These are phyloP conservation scores for Serranus cabrilla DNA, from an alignment of 2,797 vertebrate species.

Conservation along the genomic window DNA sequence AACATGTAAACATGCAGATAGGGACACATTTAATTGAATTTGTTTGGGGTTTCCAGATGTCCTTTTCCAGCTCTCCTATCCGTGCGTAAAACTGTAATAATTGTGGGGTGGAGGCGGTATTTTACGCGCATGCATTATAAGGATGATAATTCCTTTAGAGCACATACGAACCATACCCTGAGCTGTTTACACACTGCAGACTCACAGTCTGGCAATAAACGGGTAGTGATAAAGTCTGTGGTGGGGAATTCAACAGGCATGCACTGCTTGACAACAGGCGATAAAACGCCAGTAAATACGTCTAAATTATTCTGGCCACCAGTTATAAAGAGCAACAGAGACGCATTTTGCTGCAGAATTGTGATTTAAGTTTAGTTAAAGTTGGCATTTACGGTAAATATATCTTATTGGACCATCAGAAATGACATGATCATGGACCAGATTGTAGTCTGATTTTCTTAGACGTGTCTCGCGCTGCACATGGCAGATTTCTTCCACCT, in stretches of 20 bases:
- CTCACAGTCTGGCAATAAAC: not conserved
- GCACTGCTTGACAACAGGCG: not conserved
- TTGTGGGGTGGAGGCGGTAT: not conserved
- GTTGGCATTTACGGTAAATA: not conserved
- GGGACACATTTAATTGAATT: not conserved
- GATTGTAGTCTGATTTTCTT: not conserved
- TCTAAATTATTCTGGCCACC: not conserved
- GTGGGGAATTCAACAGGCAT: conserved; percentile 59
- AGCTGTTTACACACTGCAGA: not conserved
- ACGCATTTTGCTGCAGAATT: not conserved
- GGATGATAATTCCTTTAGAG: not conserved
- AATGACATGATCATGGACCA: not conserved
- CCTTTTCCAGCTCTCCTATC: not conserved
- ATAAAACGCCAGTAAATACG: too few relatives aligned
- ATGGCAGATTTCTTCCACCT: conserved; percentile 49
- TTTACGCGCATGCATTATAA: conserved; percentile 4
- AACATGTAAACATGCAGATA: not conserved
- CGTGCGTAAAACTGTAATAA: conserved; percentile 6
- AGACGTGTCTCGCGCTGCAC: conserved; percentile 34
- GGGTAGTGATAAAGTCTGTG: not conserved
- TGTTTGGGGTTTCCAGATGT: conserved; percentile 42
- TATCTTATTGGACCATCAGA: not conserved
- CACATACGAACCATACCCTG: too few relatives aligned
- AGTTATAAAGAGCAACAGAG: not conserved
- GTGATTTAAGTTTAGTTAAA: not conserved